Evolutionary conservation across 2,113 vertebrate species (phyloP), one percentile per base, ranked within the genome.

Genomic region (Lampris megalopsis): DNA sequence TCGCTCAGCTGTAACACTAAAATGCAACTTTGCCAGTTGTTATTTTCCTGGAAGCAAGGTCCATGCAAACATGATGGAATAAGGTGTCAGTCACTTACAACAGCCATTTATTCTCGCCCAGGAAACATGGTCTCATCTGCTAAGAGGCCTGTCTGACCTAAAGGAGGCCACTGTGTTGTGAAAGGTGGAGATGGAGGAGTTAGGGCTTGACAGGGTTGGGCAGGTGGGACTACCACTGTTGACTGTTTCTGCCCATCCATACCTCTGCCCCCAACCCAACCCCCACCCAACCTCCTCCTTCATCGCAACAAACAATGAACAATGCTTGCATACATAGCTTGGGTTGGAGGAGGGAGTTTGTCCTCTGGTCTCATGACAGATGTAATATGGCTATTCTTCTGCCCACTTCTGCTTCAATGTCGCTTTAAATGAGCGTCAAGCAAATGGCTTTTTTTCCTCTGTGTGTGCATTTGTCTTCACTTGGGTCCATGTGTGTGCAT

Each of bases 301-400:
- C 41, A 62, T 38, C 9, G 9, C 3, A 62, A 49, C 24, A 64
- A 24, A 61, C 40, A 61, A 24, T 24, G 6, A 52, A 6, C 38
- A 49, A 24, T 62, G 8, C 35, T 49, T 52, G 54, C 58, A 69
- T 61, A 68, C 66, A 71, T 50, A 41, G 56, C 63, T 60, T 36
- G 36, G 42, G 58, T 66, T 43, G 54, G 58, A 58, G 63, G 66
- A 70, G 58, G n/a, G 24, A 45, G 5, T 48, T 10, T 6, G 24
- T 9, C 78, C 60, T 56, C 63, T 71, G 59, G 61, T 58, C 40
- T 63, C 24, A 42, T 69, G 80, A 77, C 69, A 59, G 63, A 70
- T 70, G 47, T 81, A 71, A 80, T 76, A 59, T 79, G 71, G 63
- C 62, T 69, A 71, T 61, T 73, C 58, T 35, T 3, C 47, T 10